Base-by-base conservation (phyloP, 2,888 invertebrate species). In the Neoitamus cyanurus region DNA sequence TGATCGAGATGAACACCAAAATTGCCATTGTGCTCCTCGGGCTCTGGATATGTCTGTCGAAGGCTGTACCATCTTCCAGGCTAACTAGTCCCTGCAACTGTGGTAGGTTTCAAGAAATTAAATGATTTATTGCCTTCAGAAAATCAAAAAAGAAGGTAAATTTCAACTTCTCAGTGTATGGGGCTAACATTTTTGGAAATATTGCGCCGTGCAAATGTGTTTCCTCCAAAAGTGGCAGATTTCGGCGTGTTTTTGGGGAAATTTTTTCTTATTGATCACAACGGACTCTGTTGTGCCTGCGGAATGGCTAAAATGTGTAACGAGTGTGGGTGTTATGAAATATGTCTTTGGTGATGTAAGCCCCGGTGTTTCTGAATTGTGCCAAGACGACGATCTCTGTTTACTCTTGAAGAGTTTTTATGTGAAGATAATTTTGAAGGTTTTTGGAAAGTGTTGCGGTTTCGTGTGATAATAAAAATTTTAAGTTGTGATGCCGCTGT, bases 251-350 rank as follows among this genome's bases (percentile, higher is more conserved):
- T 75, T 75, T 70, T 15, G 31, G 30, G 70, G n/a, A 31, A 70
- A 31, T 31, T 70, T 70, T 70, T n/a, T 70, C n/a, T 1, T 25
- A 31, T 68, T 77, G 46, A 25, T 42, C 48, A 78, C 20, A 48
- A 69, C 68, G 25, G 69, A 68, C 36, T 82, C n/a, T 28, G 48
- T 82, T 58, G 37, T 82, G 34, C 13, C 34, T 69, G 11, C 25
- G 58, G 58, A 58, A 68, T 82, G 36, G 31, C n/a, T 15, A 31
- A 69, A 82, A 48, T 48, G 78, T 78, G 82, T 69, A 68, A 68
- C 34, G 69, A 28, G 69, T 69, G 82, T 82, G 69, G 82, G 82
- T 82, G 82, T 69, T 69, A 82, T 25, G 78, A 80, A 80, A 80
- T 80, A 28, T 15, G 28, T 25, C 58, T 58, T 20, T 58, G 78